These are phyloP conservation scores for Callinectes sapidus DNA, from an alignment of 2,888 invertebrate species.

Conservation along the genomic window DNA sequence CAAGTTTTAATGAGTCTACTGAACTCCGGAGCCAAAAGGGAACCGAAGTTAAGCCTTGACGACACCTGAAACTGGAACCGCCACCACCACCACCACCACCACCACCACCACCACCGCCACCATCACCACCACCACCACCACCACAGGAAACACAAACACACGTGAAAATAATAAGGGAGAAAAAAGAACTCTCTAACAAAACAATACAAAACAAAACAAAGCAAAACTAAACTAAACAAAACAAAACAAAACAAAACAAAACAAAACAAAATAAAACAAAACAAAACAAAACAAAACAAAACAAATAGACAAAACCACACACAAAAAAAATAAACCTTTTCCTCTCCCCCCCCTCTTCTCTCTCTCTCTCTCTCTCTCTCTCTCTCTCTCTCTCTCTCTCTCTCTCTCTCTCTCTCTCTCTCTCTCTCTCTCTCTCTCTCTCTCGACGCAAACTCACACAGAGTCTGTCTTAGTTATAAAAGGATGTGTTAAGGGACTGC, in stretches of 20 bases:
- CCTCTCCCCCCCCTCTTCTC: neutral
- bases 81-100: too few species aligned
- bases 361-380: too few species aligned
- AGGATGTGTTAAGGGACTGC: neutral
- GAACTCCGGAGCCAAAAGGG: neutral
- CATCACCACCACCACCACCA: too few species aligned
- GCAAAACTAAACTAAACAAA: too few species aligned
- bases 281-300: too few species aligned
- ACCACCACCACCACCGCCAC: too few species aligned
- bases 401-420: neutral
- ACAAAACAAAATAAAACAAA: too few species aligned
- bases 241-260: too few species aligned
- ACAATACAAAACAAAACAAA: too few species aligned
- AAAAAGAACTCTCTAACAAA: too few species aligned
- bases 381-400: neutral
- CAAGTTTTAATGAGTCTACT: neutral
- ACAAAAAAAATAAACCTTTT: neutral
- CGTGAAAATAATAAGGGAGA: too few species aligned
- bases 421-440: neutral
- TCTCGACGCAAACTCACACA: neutral
- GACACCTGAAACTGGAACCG: neutral
- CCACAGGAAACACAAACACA: too few species aligned
- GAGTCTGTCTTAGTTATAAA: neutral
- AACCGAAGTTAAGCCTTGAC: neutral
- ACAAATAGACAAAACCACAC: neutral